phyloP scores from a whole-genome alignment of 30 jellyfish, hydroid and myxozoan species.

The Aurelia coerulea region DNA sequence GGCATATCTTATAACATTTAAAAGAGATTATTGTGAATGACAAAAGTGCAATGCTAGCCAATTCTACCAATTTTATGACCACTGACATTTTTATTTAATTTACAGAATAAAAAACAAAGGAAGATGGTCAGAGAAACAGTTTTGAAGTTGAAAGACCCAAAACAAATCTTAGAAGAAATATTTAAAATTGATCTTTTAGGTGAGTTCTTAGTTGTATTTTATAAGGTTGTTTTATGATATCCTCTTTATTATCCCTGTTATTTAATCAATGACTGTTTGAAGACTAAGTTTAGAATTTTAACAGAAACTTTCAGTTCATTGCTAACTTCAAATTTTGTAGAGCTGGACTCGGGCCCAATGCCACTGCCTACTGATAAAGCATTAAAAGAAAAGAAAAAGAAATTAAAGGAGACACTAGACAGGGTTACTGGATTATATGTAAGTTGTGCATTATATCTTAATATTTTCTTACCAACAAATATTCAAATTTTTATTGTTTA shows the following conservation, averaged over 20 bases:
- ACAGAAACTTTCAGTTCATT: too few relatives aligned
- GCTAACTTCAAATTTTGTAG: conserved; percentile 25
- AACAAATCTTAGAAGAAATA: conserved; percentile 88
- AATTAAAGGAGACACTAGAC: conserved; percentile 86
- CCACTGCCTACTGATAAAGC: conserved; percentile 93
- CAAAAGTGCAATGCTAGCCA: too few relatives aligned
- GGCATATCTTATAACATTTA: too few relatives aligned
- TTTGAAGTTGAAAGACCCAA: conserved; percentile 96
- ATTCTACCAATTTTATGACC: neutral
- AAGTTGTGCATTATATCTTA: conserved; percentile 16
- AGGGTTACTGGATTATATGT: conserved; percentile 85
- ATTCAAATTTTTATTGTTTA: neutral
- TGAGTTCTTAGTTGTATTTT: neutral
- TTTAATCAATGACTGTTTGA: too few relatives aligned
- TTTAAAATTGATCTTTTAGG: conserved; percentile 88
- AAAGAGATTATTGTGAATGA: too few relatives aligned
- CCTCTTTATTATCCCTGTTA: too few relatives aligned
- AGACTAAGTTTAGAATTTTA: too few relatives aligned
- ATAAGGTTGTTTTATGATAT: too few relatives aligned
- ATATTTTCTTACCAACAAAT: too few relatives aligned
- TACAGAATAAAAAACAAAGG: conserved; percentile 93
- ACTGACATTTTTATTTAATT: neutral
- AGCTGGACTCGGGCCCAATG: conserved; percentile 76
- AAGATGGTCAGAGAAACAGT: conserved; percentile 98
- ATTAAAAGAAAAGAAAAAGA: conserved; percentile 81